Evolutionary conservation across 2,888 invertebrate genomes (phyloP).

Genomic region (Rhingia campestris): DNA sequence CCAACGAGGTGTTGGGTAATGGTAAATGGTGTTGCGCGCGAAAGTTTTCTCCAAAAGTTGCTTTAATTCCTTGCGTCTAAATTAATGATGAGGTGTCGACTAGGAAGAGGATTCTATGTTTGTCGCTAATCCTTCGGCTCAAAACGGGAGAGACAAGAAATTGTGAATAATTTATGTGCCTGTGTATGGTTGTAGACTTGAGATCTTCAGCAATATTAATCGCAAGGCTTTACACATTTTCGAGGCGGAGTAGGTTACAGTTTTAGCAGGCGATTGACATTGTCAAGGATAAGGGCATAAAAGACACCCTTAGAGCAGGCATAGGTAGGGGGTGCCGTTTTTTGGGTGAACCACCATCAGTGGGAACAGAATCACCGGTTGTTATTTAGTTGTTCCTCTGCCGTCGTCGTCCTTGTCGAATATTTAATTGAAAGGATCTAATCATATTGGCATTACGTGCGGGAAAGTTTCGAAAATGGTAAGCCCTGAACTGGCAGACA

Average conservation of each 20-base stretch:
- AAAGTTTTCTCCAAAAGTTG: slow-evolving; percentile 75
- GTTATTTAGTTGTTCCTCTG: slow-evolving; percentile 8
- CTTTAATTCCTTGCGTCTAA: slow-evolving; percentile 79
- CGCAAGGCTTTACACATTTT: slow-evolving; percentile 64
- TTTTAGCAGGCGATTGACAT: slow-evolving; percentile 24
- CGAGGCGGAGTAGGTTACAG: slow-evolving; percentile 21
- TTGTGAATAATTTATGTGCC: slow-evolving; percentile 64
- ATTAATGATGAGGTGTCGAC: slow-evolving; percentile 81
- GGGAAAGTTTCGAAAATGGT: slow-evolving; percentile 4
- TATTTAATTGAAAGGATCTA: slow-evolving; percentile 56
- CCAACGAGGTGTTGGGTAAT: slow-evolving; percentile 60
- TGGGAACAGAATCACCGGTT: slow-evolving; percentile 49
- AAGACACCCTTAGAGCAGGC: neutral
- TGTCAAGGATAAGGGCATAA: neutral
- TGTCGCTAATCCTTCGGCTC: slow-evolving; percentile 69
- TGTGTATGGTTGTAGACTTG: slow-evolving; percentile 33
- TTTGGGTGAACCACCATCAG: slow-evolving; percentile 29
- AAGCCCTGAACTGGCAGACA: slow-evolving; percentile 7
- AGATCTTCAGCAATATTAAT: slow-evolving; percentile 58
- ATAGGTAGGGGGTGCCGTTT: neutral
- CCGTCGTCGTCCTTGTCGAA: slow-evolving; percentile 72
- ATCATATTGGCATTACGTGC: slow-evolving; percentile 21
- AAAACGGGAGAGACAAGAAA: slow-evolving; percentile 57
- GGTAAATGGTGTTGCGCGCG: slow-evolving; percentile 63
- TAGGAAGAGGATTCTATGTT: slow-evolving; percentile 43